Percentiles rank a stretch among this genome's conserved stretches.
These are phyloP conservation scores for Eulemur rufifrons DNA, from an alignment of 2,113 vertebrate species.

Conservation along the genomic window DNA sequence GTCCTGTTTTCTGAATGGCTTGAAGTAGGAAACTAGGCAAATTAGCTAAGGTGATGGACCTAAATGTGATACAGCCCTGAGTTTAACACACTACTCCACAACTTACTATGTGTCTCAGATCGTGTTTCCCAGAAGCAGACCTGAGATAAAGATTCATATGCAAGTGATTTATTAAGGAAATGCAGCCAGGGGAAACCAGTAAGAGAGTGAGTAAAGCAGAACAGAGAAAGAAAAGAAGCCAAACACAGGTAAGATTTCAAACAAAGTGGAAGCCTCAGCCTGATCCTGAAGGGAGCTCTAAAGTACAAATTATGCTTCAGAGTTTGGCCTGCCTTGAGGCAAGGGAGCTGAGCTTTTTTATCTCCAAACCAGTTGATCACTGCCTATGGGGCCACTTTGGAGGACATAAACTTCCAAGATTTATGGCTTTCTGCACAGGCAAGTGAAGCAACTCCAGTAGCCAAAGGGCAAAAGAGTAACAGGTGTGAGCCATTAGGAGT, in stretches of 20 bases:
- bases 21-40: not conserved
- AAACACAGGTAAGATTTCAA: not conserved
- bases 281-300: not conserved
- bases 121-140: constrained; percentile 14
- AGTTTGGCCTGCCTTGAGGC: not conserved
- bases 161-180: constrained; percentile 47
- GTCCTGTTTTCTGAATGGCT: not conserved
- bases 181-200: not conserved
- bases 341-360: not conserved
- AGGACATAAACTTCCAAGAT: not conserved
- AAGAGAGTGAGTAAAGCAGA: not conserved
- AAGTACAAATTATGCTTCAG: not conserved
- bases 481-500: not conserved
- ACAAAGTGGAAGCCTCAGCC: not conserved
- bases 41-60: not conserved
- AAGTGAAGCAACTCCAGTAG: not conserved
- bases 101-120: not conserved
- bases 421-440: not conserved
- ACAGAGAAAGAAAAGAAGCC: not conserved
- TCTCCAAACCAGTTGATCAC: not conserved
- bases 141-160: not conserved
- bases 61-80: not conserved
- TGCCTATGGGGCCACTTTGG: not conserved
- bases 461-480: not conserved
- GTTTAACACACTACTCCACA: constrained; percentile 24